Conservation (phyloP, 2,888 invertebrate genomes). For the Apamea sordens region DNA sequence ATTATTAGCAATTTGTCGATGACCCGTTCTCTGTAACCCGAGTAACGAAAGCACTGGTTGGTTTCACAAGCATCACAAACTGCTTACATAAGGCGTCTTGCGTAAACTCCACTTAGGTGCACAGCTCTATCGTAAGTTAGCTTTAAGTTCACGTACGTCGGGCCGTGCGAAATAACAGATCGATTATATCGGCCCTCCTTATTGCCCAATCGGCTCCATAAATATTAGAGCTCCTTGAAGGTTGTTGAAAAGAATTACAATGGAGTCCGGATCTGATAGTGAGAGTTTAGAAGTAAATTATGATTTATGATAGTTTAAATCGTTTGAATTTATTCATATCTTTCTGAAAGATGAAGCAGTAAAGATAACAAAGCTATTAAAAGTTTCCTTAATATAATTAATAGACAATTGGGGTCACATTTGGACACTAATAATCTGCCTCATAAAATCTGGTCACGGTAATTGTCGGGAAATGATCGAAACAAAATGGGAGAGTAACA, state of each 20-base stretch:
- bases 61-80: slow-evolving; percentile 87
- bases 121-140: slow-evolving; percentile 80
- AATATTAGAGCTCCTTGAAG: slow-evolving; percentile 59
- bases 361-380: background rate
- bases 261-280: slow-evolving; percentile 45
- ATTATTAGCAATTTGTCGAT: slow-evolving; percentile 79
- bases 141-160: slow-evolving; percentile 84
- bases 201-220: slow-evolving; percentile 70
- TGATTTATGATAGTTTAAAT: slow-evolving; percentile 39
- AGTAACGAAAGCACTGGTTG: slow-evolving; percentile 81
- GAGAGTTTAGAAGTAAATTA: slow-evolving; percentile 37
- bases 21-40: slow-evolving; percentile 75
- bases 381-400: slow-evolving; percentile 6
- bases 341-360: slow-evolving; percentile 8
- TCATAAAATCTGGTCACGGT: slow-evolving; percentile 42
- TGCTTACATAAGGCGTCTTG: slow-evolving; percentile 86
- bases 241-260: slow-evolving; percentile 56
- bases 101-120: slow-evolving; percentile 86
- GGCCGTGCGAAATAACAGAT: slow-evolving; percentile 80
- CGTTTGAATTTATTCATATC: slow-evolving; percentile 2
- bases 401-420: slow-evolving; percentile 14
- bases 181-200: slow-evolving; percentile 71
- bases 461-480: slow-evolving; percentile 64
- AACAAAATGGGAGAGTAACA: slow-evolving; percentile 79
- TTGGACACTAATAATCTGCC: slow-evolving; percentile 16